phyloP scores from a whole-genome alignment of 2,797 vertebrate species.

The Telmatherina bonti region DNA sequence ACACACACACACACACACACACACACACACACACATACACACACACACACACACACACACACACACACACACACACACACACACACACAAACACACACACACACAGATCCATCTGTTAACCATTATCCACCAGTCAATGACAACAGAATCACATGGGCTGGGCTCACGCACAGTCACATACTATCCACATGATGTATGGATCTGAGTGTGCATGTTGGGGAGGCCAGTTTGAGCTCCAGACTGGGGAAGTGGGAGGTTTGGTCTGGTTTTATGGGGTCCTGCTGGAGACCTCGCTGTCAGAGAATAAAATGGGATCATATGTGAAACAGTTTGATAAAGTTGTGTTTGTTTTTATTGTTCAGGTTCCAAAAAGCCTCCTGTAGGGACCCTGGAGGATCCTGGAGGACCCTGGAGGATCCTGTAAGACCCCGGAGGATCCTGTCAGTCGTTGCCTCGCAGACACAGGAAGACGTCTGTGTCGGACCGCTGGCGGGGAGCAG shows the following conservation, averaged over 20 bases:
- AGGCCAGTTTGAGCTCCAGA: background rate
- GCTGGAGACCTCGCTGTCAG: background rate
- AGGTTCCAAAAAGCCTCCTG: background rate
- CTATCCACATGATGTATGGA: conserved; percentile 66
- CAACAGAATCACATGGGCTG: conserved; percentile 67
- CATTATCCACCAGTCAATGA: conserved; percentile 67
- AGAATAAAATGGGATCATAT: background rate
- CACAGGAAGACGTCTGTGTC: background rate
- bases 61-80: too few relatives aligned
- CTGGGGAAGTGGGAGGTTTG: background rate
- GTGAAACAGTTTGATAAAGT: background rate
- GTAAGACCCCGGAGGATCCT: too few relatives aligned
- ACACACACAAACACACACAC: too few relatives aligned
- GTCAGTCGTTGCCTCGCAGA: background rate
- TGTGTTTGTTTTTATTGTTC: background rate
- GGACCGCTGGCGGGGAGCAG: conserved; percentile 5
- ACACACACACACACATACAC: background rate
- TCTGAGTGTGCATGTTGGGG: conserved; percentile 15
- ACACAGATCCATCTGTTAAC: conserved; percentile 61
- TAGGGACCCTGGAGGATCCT: background rate
- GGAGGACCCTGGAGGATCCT: too few relatives aligned
- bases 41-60: too few relatives aligned
- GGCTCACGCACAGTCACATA: conserved; percentile 56
- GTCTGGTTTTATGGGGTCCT: background rate
- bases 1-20: conserved; percentile 2